These are phyloP conservation scores for Tetramorium alpestre DNA, from an alignment of 1,140 invertebrate genomes.

Conservation along the genomic window DNA sequence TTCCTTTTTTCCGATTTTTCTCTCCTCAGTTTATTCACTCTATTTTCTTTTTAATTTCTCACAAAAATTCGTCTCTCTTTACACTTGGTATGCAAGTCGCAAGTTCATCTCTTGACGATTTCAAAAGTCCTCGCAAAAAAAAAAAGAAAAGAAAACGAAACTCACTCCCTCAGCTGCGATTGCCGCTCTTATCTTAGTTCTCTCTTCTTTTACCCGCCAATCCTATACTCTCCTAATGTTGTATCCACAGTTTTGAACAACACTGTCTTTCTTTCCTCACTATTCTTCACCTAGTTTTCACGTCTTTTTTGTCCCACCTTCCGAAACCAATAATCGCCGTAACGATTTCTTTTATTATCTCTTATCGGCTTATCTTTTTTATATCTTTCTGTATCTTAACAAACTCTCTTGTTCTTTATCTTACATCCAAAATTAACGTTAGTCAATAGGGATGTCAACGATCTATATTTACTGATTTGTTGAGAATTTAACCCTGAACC, in stretches of 20 bases:
- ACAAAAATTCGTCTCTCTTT: neutral
- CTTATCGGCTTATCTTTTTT: conserved; percentile 25
- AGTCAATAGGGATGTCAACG: neutral
- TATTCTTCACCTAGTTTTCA: neutral
- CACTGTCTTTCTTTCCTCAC: neutral
- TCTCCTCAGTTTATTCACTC: neutral
- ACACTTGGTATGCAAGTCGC: neutral
- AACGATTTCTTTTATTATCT: conserved; percentile 12
- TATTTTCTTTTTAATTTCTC: neutral
- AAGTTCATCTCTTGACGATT: neutral
- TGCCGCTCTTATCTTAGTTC: neutral
- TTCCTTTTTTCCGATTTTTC: neutral
- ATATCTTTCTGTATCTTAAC: neutral
- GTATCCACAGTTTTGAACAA: neutral
- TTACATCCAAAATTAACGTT: neutral
- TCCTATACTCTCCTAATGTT: conserved; percentile 19
- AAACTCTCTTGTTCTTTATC: neutral
- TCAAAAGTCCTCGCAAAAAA: neutral
- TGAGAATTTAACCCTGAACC: neutral
- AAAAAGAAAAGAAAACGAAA: neutral
- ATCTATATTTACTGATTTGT: neutral
- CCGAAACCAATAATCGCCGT: neutral
- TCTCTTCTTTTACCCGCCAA: neutral
- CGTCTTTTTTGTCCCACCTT: neutral
- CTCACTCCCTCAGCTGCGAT: neutral